A percentile compares a stretch with the other conserved stretches of the same genome.
Evolutionary conservation across 64 coral and sea anemone genomes (phyloP).

Genomic region (Pocillopora verrucosa): DNA sequence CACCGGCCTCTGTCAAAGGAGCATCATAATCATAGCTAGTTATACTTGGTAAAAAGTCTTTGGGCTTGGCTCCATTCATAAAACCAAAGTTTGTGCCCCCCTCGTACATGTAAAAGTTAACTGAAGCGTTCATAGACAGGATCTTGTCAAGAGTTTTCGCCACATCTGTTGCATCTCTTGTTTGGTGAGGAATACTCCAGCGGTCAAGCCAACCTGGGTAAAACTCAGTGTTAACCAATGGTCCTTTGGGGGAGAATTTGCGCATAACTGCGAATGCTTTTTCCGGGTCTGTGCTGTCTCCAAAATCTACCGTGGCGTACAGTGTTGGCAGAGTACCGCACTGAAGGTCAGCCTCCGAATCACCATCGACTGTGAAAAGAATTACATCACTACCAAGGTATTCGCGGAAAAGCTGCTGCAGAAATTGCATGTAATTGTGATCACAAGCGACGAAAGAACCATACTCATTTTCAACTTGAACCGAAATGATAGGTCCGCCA

Average conservation of each 20-base stretch:
- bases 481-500: conserved; percentile 82
- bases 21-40: conserved; percentile 97
- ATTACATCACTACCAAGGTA: conserved; percentile 66
- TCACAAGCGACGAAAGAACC: conserved; percentile 58
- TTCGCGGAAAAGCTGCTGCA: conserved; percentile 61
- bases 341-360: conserved; percentile 12
- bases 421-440: conserved; percentile 52
- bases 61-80: conserved; percentile 68
- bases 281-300: conserved; percentile 47
- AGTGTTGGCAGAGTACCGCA: conserved; percentile 77
- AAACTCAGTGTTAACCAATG: conserved; percentile 83
- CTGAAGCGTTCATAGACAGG: conserved; percentile 77
- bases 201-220: conserved; percentile 84
- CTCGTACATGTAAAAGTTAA: conserved; percentile 92
- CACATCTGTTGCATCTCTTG: conserved; percentile 32
- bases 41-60: conserved; percentile 50
- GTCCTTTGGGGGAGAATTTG: conserved; percentile 71
- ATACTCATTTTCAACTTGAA: conserved; percentile 68
- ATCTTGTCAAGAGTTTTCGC: conserved; percentile 80
- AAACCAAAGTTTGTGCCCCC: conserved; percentile 93
- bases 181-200: conserved; percentile 75
- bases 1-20: conserved; percentile 79
- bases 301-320: conserved; percentile 75
- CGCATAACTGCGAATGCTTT: conserved; percentile 66
- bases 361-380: conserved; percentile 76